Evolutionary conservation across 2,797 vertebrate genomes (phyloP).

Genomic region (Gobio occitaniae): DNA sequence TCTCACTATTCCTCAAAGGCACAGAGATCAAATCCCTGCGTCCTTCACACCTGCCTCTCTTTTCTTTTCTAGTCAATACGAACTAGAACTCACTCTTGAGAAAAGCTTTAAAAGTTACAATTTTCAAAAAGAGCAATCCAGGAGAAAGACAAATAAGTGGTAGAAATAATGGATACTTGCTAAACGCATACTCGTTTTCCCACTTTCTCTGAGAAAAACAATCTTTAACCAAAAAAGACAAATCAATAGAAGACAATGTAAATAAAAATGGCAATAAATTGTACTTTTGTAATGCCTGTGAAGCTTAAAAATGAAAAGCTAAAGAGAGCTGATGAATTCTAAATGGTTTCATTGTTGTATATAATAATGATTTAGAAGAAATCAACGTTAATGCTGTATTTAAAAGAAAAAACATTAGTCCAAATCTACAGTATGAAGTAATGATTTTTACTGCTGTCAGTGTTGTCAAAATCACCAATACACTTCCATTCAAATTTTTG

Average conservation of each 20-base stretch:
- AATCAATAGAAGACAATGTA: neutral
- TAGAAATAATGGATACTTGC: conserved; percentile 6
- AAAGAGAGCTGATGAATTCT: neutral
- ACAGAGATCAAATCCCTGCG: conserved; percentile 48
- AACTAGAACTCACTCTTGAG: conserved; percentile 2
- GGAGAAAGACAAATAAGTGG: neutral
- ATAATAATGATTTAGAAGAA: neutral
- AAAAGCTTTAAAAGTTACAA: neutral
- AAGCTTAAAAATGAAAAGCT: neutral
- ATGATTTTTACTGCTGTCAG: neutral
- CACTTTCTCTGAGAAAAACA: neutral
- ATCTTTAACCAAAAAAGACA: neutral
- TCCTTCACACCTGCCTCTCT: conserved; percentile 44
- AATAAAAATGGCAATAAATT: neutral
- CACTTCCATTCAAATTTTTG: neutral
- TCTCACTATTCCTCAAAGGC: conserved; percentile 56
- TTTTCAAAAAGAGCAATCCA: conserved; percentile 15
- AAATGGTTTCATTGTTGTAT: neutral
- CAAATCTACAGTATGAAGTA: neutral
- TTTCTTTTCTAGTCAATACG: neutral
- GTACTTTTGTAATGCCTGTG: neutral
- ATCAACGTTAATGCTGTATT: neutral
- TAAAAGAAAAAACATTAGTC: neutral
- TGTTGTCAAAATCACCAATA: neutral
- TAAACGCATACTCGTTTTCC: neutral